phyloP scores from a whole-genome alignment of 2,888 invertebrate species.

The Agonopterix heracliana region DNA sequence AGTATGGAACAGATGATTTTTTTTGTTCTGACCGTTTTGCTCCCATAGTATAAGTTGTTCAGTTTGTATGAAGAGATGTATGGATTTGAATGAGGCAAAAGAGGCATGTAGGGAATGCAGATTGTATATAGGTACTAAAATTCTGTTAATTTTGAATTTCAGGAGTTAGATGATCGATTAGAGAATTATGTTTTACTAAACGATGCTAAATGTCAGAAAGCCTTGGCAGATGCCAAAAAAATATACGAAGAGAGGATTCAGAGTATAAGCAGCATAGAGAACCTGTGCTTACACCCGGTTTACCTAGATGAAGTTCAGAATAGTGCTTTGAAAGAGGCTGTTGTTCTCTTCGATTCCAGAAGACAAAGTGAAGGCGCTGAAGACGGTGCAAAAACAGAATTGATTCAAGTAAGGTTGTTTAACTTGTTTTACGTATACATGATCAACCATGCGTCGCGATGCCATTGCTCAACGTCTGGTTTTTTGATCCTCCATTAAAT shows the following conservation, averaged over 20 bases:
- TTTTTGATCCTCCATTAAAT: too few relatives aligned
- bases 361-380: conserved; percentile 9
- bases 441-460: too few relatives aligned
- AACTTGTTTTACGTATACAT: too few relatives aligned
- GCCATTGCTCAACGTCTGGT: too few relatives aligned
- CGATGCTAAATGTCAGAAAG: conserved; percentile 23
- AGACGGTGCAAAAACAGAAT: not conserved
- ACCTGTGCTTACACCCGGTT: conserved; percentile 18
- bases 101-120: too few relatives aligned
- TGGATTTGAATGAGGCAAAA: too few relatives aligned
- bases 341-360: conserved; percentile 8
- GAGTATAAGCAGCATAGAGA: conserved; percentile 3
- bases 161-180: conserved; percentile 27
- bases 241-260: conserved; percentile 19
- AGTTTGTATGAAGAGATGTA: too few relatives aligned
- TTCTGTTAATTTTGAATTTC: not conserved
- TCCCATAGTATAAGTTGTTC: too few relatives aligned
- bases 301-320: conserved; percentile 16
- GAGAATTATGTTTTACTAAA: conserved; percentile 22
- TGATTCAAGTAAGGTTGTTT: not conserved
- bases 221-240: conserved; percentile 13
- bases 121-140: too few relatives aligned
- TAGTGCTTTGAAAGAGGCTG: conserved; percentile 11
- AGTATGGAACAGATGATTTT: too few relatives aligned
- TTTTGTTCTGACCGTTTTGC: too few relatives aligned